Evolutionary conservation across 2,113 vertebrate genomes (phyloP).

Genomic region (Odontophorus gujanensis): DNA sequence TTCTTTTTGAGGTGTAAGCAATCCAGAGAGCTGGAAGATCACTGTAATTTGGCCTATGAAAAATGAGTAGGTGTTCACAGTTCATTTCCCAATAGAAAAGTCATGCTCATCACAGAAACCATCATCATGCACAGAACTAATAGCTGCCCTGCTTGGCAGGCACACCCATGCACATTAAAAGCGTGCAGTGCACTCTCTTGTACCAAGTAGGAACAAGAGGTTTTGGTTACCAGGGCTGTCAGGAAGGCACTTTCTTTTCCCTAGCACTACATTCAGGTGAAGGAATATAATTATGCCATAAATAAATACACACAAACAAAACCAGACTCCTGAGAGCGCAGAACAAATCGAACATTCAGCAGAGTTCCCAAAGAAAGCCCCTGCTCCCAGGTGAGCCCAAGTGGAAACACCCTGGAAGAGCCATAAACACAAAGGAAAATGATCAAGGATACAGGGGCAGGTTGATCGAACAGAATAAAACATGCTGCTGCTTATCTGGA

Average conservation of each 20-base stretch:
- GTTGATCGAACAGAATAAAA: neutral
- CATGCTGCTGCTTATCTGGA: neutral
- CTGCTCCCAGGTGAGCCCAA: neutral
- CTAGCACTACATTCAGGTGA: neutral
- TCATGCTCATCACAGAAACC: slow-evolving; percentile 55
- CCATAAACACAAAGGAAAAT: neutral
- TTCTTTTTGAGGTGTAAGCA: slow-evolving; percentile 47
- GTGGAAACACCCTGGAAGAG: neutral
- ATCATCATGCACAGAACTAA: slow-evolving; percentile 24
- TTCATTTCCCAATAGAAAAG: slow-evolving; percentile 71
- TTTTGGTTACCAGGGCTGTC: neutral
- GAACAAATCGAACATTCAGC: neutral
- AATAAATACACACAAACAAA: neutral
- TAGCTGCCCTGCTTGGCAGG: slow-evolving; percentile 22
- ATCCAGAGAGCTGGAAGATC: slow-evolving; percentile 53
- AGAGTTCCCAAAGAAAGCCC: neutral
- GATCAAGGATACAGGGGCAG: neutral
- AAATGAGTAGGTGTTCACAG: slow-evolving; percentile 69
- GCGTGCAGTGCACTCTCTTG: neutral
- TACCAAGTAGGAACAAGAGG: neutral
- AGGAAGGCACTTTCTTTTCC: neutral
- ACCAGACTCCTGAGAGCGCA: neutral
- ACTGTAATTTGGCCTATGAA: slow-evolving; percentile 65
- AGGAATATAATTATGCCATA: neutral
- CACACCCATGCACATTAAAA: slow-evolving; percentile 40